These are phyloP conservation scores for Teleogryllus oceanicus DNA, from an alignment of 2,888 invertebrate species.

Conservation along the genomic window DNA sequence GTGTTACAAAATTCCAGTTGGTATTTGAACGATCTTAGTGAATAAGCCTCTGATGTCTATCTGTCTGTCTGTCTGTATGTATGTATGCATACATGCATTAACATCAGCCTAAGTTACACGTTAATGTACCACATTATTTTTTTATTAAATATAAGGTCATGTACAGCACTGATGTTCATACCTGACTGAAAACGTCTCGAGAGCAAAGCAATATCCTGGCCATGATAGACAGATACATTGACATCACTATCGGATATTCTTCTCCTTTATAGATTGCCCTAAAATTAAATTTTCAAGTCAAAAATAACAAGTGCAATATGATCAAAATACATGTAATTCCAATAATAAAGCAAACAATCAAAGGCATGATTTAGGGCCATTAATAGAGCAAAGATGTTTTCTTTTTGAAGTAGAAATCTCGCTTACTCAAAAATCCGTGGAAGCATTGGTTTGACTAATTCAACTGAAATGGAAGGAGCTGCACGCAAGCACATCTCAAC, in stretches of 20 bases:
- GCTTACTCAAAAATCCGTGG: slow-evolving; percentile 59
- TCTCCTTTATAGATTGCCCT: slow-evolving; percentile 66
- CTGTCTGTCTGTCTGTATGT: too few relatives aligned
- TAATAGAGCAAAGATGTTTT: too few relatives aligned
- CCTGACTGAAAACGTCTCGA: slow-evolving; percentile 61
- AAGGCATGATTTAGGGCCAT: background rate
- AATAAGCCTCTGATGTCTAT: too few relatives aligned
- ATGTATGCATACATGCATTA: too few relatives aligned
- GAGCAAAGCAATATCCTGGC: slow-evolving; percentile 73
- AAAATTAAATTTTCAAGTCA: slow-evolving; percentile 31
- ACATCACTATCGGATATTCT: slow-evolving; percentile 68
- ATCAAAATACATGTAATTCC: too few relatives aligned
- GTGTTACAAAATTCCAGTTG: too few relatives aligned
- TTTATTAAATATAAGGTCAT: too few relatives aligned
- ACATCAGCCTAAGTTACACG: too few relatives aligned
- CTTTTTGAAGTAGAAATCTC: background rate
- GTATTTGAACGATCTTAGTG: too few relatives aligned
- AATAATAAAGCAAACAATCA: too few relatives aligned
- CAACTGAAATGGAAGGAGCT: slow-evolving; percentile 68
- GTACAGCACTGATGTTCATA: slow-evolving; percentile 36
- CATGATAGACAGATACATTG: slow-evolving; percentile 73
- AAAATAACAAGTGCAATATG: background rate
- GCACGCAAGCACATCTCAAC: slow-evolving; percentile 73
- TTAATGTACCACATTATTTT: too few relatives aligned
- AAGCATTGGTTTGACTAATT: slow-evolving; percentile 63